These are phyloP conservation scores for Trypoxylus dichotomus DNA, from an alignment of 1,140 invertebrate genomes.

Conservation along the genomic window DNA sequence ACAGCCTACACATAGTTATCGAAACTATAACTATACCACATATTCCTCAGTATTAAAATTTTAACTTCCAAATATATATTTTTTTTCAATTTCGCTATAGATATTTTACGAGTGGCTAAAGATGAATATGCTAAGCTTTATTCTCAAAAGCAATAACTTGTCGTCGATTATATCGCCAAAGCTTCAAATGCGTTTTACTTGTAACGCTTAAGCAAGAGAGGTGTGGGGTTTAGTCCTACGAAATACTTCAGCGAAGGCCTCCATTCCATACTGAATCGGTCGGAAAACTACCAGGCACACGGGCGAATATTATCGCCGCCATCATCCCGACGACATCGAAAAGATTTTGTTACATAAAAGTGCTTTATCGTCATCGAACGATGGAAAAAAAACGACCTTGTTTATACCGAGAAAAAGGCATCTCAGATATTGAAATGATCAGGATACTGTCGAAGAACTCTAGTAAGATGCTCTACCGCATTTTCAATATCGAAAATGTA, in stretches of 20 bases:
- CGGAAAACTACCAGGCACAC: neutral
- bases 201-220: neutral
- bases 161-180: too few relatives aligned
- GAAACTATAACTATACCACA: too few relatives aligned
- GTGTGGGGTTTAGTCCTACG: neutral
- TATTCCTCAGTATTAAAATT: too few relatives aligned
- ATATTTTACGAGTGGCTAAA: too few relatives aligned
- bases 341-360: neutral
- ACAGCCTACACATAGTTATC: too few relatives aligned
- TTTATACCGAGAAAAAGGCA: neutral
- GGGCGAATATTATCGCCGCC: neutral
- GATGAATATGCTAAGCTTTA: too few relatives aligned
- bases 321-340: neutral
- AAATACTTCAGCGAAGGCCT: neutral
- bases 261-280: neutral
- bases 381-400: neutral
- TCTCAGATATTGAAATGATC: neutral
- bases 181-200: neutral
- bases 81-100: too few relatives aligned
- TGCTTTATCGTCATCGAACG: neutral
- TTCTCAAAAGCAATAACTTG: too few relatives aligned
- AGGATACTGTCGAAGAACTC: neutral
- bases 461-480: neutral
- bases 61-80: too few relatives aligned
- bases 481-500: neutral